phyloP scores from a whole-genome alignment of 2,113 vertebrate species.

The Glaucidium brasilianum region DNA sequence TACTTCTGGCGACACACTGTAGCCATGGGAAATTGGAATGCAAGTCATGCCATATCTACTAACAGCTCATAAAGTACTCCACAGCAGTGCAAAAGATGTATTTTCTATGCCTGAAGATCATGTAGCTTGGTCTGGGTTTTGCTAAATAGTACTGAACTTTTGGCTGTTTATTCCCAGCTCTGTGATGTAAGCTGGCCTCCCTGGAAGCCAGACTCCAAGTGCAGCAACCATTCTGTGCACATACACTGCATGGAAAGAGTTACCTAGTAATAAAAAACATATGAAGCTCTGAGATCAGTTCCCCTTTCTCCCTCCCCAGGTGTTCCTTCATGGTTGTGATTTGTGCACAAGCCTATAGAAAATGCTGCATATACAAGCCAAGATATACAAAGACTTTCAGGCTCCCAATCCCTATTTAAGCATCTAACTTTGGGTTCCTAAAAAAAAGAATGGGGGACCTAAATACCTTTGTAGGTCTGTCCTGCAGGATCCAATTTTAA shows the following conservation, averaged over 20 bases:
- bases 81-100: slow-evolving; percentile 27
- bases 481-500: not conserved
- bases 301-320: slow-evolving; percentile 32
- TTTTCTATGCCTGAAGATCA: slow-evolving; percentile 51
- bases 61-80: slow-evolving; percentile 63
- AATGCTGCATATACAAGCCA: slow-evolving; percentile 21
- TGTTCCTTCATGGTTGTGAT: slow-evolving; percentile 40
- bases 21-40: slow-evolving; percentile 41
- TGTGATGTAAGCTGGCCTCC: slow-evolving; percentile 59
- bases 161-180: slow-evolving; percentile 47
- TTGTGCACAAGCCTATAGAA: slow-evolving; percentile 53
- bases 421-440: not conserved
- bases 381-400: slow-evolving; percentile 44
- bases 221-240: not conserved
- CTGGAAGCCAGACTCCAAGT: slow-evolving; percentile 38
- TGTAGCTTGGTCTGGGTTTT: slow-evolving; percentile 45
- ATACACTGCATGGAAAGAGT: slow-evolving; percentile 42
- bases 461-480: slow-evolving; percentile 18
- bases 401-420: not conserved
- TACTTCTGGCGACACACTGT: slow-evolving; percentile 28
- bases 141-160: slow-evolving; percentile 42
- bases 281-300: slow-evolving; percentile 56
- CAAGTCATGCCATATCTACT: slow-evolving; percentile 44
- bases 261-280: slow-evolving; percentile 58
- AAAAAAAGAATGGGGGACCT: not conserved